These are phyloP conservation scores for Zygogramma bicolorata DNA, from an alignment of 2,888 invertebrate species.

Conservation along the genomic window DNA sequence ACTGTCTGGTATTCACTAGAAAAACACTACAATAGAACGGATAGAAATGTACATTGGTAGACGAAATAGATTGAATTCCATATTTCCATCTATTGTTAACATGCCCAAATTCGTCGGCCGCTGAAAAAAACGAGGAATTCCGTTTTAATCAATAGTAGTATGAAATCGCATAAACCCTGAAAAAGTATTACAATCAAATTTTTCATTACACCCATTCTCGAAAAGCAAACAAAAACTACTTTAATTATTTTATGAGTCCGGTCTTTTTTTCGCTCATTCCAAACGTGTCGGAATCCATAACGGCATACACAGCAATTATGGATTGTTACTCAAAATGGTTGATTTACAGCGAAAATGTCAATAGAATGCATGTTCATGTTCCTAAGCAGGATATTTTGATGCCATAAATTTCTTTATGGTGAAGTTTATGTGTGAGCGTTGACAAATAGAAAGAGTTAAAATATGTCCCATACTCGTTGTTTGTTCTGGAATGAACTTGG, in stretches of 20 bases:
- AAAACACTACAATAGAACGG: not conserved
- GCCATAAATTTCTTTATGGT: slow-evolving; percentile 24
- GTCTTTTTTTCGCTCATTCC: slow-evolving; percentile 25
- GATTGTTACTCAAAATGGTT: slow-evolving; percentile 30
- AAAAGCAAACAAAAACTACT: slow-evolving; percentile 17
- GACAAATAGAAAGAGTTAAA: not conserved
- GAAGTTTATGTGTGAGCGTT: not conserved
- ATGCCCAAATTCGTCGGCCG: not conserved
- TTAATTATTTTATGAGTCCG: slow-evolving; percentile 32
- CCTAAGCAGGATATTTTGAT: slow-evolving; percentile 30
- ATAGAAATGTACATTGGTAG: not conserved
- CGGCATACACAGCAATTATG: slow-evolving; percentile 29
- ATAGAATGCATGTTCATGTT: slow-evolving; percentile 23
- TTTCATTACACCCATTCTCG: slow-evolving; percentile 1
- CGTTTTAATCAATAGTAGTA: not conserved
- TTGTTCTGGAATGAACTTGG: not conserved
- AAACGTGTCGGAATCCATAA: slow-evolving; percentile 34
- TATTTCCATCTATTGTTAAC: slow-evolving; percentile 19
- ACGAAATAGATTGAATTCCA: slow-evolving; percentile 16
- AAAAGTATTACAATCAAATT: slow-evolving; percentile 22
- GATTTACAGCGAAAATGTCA: slow-evolving; percentile 31
- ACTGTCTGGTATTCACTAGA: not conserved
- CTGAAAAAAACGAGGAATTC: slow-evolving; percentile 3
- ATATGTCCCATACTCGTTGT: not conserved
- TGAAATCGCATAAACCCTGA: slow-evolving; percentile 5